Evolutionary conservation across 2,797 vertebrate species (phyloP).

Genomic region (Syngnathus rostellatus): DNA sequence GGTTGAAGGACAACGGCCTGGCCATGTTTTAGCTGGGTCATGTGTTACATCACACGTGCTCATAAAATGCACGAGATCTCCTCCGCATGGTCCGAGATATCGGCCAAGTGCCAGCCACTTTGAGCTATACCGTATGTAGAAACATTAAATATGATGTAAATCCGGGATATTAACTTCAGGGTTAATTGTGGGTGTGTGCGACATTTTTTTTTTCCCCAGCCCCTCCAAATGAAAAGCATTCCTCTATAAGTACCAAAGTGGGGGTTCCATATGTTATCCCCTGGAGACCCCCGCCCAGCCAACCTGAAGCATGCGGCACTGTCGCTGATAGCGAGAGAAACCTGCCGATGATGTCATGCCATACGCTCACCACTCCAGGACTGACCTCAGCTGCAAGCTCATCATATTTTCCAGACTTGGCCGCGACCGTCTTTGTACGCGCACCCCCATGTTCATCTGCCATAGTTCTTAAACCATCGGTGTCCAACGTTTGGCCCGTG

Average conservation of each 20-base stretch:
- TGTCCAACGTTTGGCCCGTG: too few species aligned
- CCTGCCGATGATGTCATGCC: background rate
- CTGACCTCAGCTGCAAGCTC: background rate
- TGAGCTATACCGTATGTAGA: too few species aligned
- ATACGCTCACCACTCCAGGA: background rate
- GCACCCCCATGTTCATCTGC: background rate
- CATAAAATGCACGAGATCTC: too few species aligned
- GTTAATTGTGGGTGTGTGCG: too few species aligned
- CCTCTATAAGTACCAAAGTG: too few species aligned
- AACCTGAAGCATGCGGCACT: background rate
- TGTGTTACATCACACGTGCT: background rate
- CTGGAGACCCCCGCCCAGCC: background rate
- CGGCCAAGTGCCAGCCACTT: too few species aligned
- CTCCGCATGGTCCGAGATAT: too few species aligned
- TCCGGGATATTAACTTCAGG: too few species aligned
- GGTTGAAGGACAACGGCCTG: background rate
- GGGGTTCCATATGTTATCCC: too few species aligned
- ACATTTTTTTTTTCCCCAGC: too few species aligned
- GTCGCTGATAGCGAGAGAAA: background rate
- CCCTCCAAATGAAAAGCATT: too few species aligned
- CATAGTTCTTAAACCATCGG: background rate
- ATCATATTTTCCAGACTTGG: background rate
- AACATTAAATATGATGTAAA: too few species aligned
- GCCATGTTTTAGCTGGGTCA: background rate
- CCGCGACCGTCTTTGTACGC: background rate